A percentile compares a stretch with the other conserved stretches of the same genome.
Conservation (phyloP, 2,888 invertebrate species). For the Dinocampus coccinellae region DNA sequence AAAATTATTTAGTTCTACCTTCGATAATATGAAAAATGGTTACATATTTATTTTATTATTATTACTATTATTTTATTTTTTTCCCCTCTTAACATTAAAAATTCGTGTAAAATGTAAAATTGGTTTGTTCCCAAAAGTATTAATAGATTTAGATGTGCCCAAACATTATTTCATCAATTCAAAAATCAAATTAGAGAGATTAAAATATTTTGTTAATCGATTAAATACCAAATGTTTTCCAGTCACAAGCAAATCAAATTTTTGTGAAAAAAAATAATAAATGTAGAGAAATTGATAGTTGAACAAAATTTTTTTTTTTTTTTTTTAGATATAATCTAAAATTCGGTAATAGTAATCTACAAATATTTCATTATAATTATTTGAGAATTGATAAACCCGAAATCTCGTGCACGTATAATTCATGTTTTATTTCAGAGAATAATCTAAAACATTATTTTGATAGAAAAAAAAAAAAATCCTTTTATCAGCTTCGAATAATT, state of each 20-base stretch:
- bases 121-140: constrained; percentile 23
- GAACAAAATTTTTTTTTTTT: neutral
- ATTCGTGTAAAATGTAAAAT: constrained; percentile 36
- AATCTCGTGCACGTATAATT: neutral
- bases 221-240: too few species aligned
- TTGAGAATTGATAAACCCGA: neutral
- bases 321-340: neutral
- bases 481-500: neutral
- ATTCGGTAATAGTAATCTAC: neutral
- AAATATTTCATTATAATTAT: neutral
- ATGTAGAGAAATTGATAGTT: neutral
- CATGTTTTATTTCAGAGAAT: neutral
- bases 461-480: neutral
- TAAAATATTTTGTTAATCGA: neutral
- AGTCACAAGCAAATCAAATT: neutral
- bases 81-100: constrained; percentile 32
- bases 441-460: neutral
- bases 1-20: neutral
- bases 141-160: constrained; percentile 25
- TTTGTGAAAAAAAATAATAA: neutral
- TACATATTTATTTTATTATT: constrained; percentile 32
- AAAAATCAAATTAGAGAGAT: neutral
- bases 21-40: constrained; percentile 35
- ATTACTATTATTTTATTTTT: neutral
- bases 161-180: neutral